Base-by-base conservation (phyloP, 2,113 vertebrate genomes). In the Aleadryas rufinucha region DNA sequence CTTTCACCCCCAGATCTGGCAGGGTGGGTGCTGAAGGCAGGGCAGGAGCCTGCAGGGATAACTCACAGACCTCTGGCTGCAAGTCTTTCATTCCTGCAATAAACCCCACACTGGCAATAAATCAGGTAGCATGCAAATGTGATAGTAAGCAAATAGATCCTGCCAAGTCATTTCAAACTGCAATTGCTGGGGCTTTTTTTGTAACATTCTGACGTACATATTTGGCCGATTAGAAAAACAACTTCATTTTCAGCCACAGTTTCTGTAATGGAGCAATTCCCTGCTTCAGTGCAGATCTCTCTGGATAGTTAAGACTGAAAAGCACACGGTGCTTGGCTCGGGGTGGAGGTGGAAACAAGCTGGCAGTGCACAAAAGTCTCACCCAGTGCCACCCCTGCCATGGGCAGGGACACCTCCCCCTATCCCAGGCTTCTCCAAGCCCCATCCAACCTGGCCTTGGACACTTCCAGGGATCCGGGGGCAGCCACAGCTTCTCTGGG, bases 191-290 rank as follows among this genome's bases (percentile, higher is more conserved):
- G 65, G 33, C 30, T 65, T 89, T 89, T 92, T 59, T 68, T 18
- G 44, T 35, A 84, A 41, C 11, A 50, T 45, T 84, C 87, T 92
- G 71, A 81, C 91, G 57, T 65, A 78, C 87, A n/a, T 78, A 65
- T 92, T 90, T 94, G 69, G 69, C 39, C 71, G 68, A 88, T 96
- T 94, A 96, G 53, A 54, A 83, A 89, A 75, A 94, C 54, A 78
- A 76, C 45, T 82, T 85, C 30, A 74, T 96, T 95, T 93, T 78
- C 70, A 93, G 84, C 28, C 44, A 44, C 49, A 44, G 49, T 70
- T 88, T 37, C 87, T 75, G 56, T 81, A 93, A 74, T 49, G 31
- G 64, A 87, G 44, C 64, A 59, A 59, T 81, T 96, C 75, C 41
- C 33, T 49, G 11, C 52, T 65, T 81, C 52, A 83, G 22, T 94